Conservation (phyloP, 2,113 vertebrate species). For the Neomonachus schauinslandi region DNA sequence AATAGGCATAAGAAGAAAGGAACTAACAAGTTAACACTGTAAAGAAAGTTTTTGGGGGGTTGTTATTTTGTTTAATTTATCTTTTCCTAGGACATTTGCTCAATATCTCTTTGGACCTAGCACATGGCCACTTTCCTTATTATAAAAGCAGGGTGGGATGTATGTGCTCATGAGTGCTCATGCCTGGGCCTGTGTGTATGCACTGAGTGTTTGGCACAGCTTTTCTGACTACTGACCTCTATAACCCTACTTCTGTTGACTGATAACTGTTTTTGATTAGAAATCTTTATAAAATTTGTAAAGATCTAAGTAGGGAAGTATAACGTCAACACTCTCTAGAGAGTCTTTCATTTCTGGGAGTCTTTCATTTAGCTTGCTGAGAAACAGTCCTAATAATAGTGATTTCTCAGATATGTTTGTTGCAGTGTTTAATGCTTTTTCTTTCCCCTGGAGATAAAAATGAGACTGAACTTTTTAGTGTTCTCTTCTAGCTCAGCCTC, state of each 20-base stretch:
- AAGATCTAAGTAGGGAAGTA: background rate
- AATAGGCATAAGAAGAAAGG: background rate
- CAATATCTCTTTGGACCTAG: background rate
- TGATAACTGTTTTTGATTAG: background rate
- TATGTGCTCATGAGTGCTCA: background rate
- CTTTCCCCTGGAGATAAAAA: slow-evolving; percentile 41
- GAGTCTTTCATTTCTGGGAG: slow-evolving; percentile 34
- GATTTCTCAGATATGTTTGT: slow-evolving; percentile 50
- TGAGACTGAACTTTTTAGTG: background rate
- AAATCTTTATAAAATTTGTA: background rate
- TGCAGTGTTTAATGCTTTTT: background rate
- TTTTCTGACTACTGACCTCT: background rate
- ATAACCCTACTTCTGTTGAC: background rate
- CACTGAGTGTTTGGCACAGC: background rate
- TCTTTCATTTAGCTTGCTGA: slow-evolving; percentile 31
- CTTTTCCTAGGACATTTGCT: background rate
- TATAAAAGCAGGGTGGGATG: background rate
- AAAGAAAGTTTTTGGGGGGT: background rate
- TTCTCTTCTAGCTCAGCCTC: background rate
- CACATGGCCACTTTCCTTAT: background rate
- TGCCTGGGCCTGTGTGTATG: background rate
- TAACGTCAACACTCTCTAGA: background rate
- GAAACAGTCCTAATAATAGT: slow-evolving; percentile 55
- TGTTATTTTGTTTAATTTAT: background rate
- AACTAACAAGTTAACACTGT: slow-evolving; percentile 20